A percentile compares a stretch with the other conserved stretches of the same genome.
Conservation (phyloP, 2,888 invertebrate genomes). For the Tridacna crocea region DNA sequence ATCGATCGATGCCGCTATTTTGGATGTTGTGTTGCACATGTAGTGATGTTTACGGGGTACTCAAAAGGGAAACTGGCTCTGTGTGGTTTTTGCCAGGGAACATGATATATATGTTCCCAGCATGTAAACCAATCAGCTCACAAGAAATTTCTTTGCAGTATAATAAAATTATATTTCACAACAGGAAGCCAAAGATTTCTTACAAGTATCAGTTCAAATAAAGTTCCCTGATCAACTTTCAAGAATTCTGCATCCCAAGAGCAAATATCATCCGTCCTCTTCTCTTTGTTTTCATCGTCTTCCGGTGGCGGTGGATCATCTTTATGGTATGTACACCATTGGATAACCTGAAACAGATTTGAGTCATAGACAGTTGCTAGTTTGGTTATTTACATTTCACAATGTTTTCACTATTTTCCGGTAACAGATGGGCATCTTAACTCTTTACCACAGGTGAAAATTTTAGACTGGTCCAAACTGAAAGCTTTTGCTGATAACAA, state of each 20-base stretch:
- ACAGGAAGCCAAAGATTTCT: constrained; percentile 62
- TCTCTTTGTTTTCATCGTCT: constrained; percentile 98
- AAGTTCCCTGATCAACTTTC: constrained; percentile 91
- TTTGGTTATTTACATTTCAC: background rate
- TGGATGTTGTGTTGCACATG: too few species aligned
- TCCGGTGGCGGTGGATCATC: constrained; percentile 93
- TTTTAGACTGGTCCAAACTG: too few species aligned
- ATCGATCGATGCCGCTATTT: too few species aligned
- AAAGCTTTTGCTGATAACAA: background rate
- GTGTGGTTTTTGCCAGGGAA: too few species aligned
- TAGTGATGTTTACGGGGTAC: too few species aligned
- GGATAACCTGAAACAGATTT: constrained; percentile 61
- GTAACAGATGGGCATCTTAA: background rate
- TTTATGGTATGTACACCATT: constrained; percentile 86
- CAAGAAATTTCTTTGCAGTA: too few species aligned
- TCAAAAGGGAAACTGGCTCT: too few species aligned
- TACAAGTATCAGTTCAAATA: constrained; percentile 96
- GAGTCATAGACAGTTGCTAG: background rate
- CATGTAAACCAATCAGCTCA: too few species aligned
- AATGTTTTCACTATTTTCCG: background rate
- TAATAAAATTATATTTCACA: background rate
- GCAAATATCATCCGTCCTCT: constrained; percentile 99
- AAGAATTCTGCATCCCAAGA: constrained; percentile 99
- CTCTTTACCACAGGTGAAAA: too few species aligned
- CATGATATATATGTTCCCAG: too few species aligned